phyloP scores from a whole-genome alignment of 2,888 invertebrate genomes.

The Neoascia interrupta region DNA sequence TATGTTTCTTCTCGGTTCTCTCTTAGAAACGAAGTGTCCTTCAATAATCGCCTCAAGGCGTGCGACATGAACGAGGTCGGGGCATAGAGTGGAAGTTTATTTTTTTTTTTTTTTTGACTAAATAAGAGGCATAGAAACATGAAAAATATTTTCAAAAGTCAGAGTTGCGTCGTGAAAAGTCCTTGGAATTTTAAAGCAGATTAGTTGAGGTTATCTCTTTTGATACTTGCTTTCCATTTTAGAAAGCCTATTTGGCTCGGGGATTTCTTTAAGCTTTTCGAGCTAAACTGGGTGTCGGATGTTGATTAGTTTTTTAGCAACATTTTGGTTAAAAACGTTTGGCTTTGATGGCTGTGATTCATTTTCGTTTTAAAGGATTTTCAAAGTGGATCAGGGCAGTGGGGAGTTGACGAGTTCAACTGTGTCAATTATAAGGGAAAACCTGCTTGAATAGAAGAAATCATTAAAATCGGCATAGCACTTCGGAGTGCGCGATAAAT shows the following conservation, averaged over 20 bases:
- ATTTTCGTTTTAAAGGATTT: no score
- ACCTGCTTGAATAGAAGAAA: no score
- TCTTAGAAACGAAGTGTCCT: slow-evolving; percentile 39
- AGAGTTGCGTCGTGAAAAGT: slow-evolving; percentile 9
- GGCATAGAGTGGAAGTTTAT: background rate
- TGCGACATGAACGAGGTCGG: slow-evolving; percentile 18
- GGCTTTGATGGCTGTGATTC: no score
- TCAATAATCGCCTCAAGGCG: slow-evolving; percentile 34
- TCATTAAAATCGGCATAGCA: no score
- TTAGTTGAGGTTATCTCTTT: slow-evolving; percentile 5
- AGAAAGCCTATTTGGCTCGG: background rate
- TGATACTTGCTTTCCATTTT: no score
- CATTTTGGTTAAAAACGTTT: slow-evolving; percentile 11
- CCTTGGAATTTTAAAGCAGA: no score
- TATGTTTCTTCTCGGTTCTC: slow-evolving; percentile 10
- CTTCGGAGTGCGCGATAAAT: no score
- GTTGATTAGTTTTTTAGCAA: slow-evolving; percentile 31
- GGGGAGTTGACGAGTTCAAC: no score
- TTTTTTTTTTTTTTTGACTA: no score
- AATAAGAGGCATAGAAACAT: no score
- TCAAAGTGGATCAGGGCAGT: no score
- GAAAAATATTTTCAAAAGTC: slow-evolving; percentile 6
- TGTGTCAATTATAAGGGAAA: no score
- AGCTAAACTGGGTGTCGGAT: slow-evolving; percentile 11
- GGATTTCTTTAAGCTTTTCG: slow-evolving; percentile 6